These are phyloP conservation scores for Chesias legatella DNA, from an alignment of 2,888 invertebrate genomes.

Conservation along the genomic window DNA sequence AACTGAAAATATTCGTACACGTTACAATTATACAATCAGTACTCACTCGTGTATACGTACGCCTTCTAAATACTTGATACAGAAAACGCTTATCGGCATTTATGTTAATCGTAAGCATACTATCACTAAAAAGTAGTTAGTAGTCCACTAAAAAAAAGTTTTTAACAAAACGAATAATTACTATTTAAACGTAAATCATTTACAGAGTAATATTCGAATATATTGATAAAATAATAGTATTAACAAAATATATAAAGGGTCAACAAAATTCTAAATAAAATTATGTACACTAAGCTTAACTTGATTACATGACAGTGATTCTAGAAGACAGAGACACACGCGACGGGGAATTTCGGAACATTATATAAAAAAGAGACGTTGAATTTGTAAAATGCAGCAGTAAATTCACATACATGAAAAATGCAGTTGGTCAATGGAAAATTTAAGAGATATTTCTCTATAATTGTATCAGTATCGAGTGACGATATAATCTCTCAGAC, in stretches of 20 bases:
- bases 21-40: constrained; percentile 1
- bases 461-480: constrained; percentile 14
- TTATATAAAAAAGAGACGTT: constrained; percentile 46
- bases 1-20: constrained; percentile 5
- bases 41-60: constrained; percentile 6
- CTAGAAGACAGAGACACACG: constrained; percentile 23
- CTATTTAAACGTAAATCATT: constrained; percentile 48
- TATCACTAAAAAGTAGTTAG: constrained; percentile 49
- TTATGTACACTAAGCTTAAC: constrained; percentile 65
- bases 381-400: constrained; percentile 39
- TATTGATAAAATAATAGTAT: constrained; percentile 45
- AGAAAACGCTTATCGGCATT: constrained; percentile 37
- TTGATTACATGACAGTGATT: constrained; percentile 20
- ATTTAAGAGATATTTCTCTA: constrained; percentile 12
- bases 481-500: constrained; percentile 17
- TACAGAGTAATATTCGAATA: constrained; percentile 57
- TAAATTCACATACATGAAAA: constrained; percentile 27
- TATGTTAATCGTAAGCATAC: constrained; percentile 50
- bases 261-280: constrained; percentile 63
- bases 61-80: constrained; percentile 24
- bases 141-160: constrained; percentile 58
- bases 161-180: constrained; percentile 50
- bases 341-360: constrained; percentile 35
- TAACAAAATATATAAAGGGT: constrained; percentile 58
- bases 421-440: constrained; percentile 31